phyloP scores from a whole-genome alignment of 1,140 invertebrate species.

The Ephestia elutella region DNA sequence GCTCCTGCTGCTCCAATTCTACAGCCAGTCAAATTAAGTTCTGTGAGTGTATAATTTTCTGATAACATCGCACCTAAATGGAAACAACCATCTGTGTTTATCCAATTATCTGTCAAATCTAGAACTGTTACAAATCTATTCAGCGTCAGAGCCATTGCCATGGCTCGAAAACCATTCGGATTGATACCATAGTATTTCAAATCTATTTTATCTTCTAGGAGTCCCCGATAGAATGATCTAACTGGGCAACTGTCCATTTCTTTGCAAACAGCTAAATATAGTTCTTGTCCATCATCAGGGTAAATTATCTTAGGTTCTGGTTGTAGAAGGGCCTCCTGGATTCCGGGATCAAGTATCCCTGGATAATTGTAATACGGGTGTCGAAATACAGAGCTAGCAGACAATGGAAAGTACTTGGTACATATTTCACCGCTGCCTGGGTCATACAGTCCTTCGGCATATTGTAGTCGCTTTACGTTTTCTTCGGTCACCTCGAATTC shows the following conservation, averaged over 20 bases:
- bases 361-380: slow-evolving; percentile 68
- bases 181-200: slow-evolving; percentile 62
- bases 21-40: slow-evolving; percentile 56
- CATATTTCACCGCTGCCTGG: slow-evolving; percentile 54
- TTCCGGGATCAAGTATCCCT: slow-evolving; percentile 62
- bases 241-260: slow-evolving; percentile 48
- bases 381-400: slow-evolving; percentile 59
- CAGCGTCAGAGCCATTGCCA: slow-evolving; percentile 41
- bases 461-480: slow-evolving; percentile 14
- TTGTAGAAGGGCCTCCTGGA: slow-evolving; percentile 50
- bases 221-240: slow-evolving; percentile 39
- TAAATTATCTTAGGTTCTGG: slow-evolving; percentile 37
- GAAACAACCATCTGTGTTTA: slow-evolving; percentile 45
- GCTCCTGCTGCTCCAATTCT: slow-evolving; percentile 52
- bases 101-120: slow-evolving; percentile 57
- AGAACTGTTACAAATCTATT: slow-evolving; percentile 53
- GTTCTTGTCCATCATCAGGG: slow-evolving; percentile 54
- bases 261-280: slow-evolving; percentile 55
- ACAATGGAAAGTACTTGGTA: slow-evolving; percentile 51
- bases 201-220: slow-evolving; percentile 46
- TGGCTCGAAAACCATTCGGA: slow-evolving; percentile 41
- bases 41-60: slow-evolving; percentile 43
- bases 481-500: slow-evolving; percentile 16
- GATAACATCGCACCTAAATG: slow-evolving; percentile 53
- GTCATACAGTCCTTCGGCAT: slow-evolving; percentile 34